Conservation (phyloP, 1,140 invertebrate species). For the Periplaneta americana region DNA sequence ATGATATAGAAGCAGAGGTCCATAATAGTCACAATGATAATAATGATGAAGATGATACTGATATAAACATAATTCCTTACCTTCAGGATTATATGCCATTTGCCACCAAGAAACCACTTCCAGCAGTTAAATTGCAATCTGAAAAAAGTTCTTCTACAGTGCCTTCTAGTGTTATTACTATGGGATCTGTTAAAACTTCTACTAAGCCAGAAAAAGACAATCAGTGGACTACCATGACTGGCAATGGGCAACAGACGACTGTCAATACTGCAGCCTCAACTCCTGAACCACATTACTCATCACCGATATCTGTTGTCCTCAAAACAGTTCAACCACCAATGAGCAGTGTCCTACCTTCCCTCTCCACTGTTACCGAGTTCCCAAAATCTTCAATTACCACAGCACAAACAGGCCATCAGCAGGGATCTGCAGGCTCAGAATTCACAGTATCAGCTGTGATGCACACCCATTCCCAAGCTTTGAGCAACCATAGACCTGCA, state of each 20-base stretch:
- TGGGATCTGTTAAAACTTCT: neutral
- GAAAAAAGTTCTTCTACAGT: neutral
- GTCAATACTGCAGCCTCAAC: constrained; percentile 34
- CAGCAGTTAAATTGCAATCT: neutral
- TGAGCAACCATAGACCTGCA: constrained; percentile 21
- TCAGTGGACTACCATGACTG: neutral
- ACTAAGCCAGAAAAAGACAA: neutral
- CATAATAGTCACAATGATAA: constrained; percentile 23
- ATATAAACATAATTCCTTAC: constrained; percentile 42
- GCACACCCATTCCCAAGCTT: constrained; percentile 29
- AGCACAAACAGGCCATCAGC: constrained; percentile 11
- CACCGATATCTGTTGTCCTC: constrained; percentile 19
- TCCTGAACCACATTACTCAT: constrained; percentile 30
- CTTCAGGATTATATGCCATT: constrained; percentile 46
- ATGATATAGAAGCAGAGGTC: constrained; percentile 10
- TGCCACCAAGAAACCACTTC: constrained; percentile 32
- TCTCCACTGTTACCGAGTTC: neutral
- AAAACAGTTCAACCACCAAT: neutral
- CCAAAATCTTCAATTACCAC: constrained; percentile 4
- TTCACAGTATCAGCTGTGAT: constrained; percentile 36
- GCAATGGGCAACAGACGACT: neutral
- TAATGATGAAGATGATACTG: constrained; percentile 22
- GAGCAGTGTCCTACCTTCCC: neutral
- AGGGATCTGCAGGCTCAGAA: constrained; percentile 27
- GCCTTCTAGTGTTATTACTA: neutral